Evolutionary conservation across 2,888 invertebrate species (phyloP).

Genomic region (Phengaris alcon): DNA sequence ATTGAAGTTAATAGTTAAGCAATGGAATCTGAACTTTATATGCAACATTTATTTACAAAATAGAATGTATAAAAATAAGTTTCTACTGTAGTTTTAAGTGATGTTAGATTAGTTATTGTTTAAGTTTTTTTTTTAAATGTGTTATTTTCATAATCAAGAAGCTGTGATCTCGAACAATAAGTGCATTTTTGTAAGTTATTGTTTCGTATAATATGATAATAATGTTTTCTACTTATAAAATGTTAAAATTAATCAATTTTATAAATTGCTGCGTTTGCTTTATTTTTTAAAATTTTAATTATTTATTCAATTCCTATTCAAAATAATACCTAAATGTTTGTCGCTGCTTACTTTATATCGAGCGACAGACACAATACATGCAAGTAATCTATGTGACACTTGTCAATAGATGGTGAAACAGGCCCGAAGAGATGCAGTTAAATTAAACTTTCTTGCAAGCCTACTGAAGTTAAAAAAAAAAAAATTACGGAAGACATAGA

Average conservation of each 20-base stretch:
- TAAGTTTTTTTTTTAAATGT: conserved; percentile 13
- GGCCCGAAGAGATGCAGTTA: too few species aligned
- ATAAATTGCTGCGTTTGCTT: background rate
- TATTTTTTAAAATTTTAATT: background rate
- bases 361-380: too few species aligned
- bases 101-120: background rate
- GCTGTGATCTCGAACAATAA: conserved; percentile 76
- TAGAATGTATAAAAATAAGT: background rate
- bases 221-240: conserved; percentile 36
- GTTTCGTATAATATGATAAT: conserved; percentile 46
- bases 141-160: conserved; percentile 31
- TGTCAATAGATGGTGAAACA: too few species aligned
- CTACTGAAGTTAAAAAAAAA: too few species aligned
- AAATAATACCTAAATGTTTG: too few species aligned
- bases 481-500: too few species aligned
- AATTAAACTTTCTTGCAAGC: too few species aligned
- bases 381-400: too few species aligned
- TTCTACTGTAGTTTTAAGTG: conserved; percentile 4
- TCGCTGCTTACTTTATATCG: too few species aligned
- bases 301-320: too few species aligned
- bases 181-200: conserved; percentile 70
- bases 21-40: background rate
- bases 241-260: conserved; percentile 14
- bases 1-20: background rate
- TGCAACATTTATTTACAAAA: background rate